These are phyloP conservation scores for Tichodroma muraria DNA, from an alignment of 2,113 vertebrate genomes.

Conservation along the genomic window DNA sequence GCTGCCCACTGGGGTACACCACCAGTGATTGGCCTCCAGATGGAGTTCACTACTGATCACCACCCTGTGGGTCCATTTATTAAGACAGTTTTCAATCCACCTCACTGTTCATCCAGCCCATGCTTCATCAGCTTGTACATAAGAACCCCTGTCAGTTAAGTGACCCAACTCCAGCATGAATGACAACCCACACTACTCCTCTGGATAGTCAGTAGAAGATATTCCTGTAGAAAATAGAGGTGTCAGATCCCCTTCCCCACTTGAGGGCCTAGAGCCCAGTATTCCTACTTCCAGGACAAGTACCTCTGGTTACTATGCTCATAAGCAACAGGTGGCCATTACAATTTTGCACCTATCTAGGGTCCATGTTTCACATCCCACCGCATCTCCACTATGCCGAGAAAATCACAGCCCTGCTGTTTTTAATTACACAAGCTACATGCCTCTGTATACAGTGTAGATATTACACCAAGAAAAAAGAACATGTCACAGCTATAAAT, in stretches of 20 bases:
- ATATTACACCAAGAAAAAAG: background rate
- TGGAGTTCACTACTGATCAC: background rate
- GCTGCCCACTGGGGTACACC: background rate
- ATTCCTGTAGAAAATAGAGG: background rate
- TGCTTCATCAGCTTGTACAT: rapidly evolving
- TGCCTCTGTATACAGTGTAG: background rate
- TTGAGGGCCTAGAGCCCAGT: background rate
- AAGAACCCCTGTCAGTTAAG: background rate
- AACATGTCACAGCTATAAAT: background rate
- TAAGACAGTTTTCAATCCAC: background rate
- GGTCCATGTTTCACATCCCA: background rate
- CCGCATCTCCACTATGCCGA: too few relatives aligned
- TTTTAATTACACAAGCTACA: background rate
- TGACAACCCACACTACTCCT: background rate
- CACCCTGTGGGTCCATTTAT: background rate
- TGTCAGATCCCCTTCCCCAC: background rate
- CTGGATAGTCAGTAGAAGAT: background rate
- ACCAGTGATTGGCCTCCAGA: background rate
- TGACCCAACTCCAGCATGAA: background rate
- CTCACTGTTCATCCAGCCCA: background rate
- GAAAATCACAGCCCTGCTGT: too few relatives aligned
- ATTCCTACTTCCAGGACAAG: background rate
- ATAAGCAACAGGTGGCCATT: background rate
- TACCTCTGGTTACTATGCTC: background rate
- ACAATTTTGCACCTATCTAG: background rate